A percentile compares a stretch with the other conserved stretches of the same genome.
Conservation (phyloP, 37 sponge, comb jelly and placozoan species). For the Beroe ovata region DNA sequence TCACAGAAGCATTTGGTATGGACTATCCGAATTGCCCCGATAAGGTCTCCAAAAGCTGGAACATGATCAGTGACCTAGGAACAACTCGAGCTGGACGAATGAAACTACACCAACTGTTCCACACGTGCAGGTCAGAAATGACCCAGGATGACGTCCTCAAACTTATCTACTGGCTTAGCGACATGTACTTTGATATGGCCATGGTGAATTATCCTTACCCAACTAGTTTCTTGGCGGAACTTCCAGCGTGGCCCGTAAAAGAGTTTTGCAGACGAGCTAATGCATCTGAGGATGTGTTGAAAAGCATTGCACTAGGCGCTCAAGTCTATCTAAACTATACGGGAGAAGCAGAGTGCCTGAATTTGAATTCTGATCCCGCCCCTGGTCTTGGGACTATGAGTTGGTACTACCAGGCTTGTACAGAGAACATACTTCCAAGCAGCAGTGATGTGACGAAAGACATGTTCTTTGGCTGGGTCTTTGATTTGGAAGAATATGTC, state of each 20-base stretch:
- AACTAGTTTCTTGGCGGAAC: slow-evolving; percentile 84
- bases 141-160: slow-evolving; percentile 68
- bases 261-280: slow-evolving; percentile 18
- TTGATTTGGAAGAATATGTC: background rate
- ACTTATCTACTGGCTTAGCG: slow-evolving; percentile 80
- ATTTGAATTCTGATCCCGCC: slow-evolving; percentile 41
- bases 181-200: slow-evolving; percentile 80
- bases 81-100: background rate
- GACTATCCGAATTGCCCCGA: background rate
- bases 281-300: slow-evolving; percentile 70
- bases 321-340: slow-evolving; percentile 85
- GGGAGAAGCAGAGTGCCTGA: background rate
- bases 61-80: slow-evolving; percentile 6
- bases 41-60: slow-evolving; percentile 1
- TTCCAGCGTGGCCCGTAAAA: slow-evolving; percentile 93
- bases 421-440: slow-evolving; percentile 95
- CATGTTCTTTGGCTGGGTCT: slow-evolving; percentile 72
- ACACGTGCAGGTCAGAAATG: background rate
- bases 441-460: slow-evolving; percentile 77
- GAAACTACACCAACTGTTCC: slow-evolving; percentile 12
- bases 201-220: slow-evolving; percentile 98
- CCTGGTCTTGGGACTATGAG: slow-evolving; percentile 23
- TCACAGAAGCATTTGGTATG: background rate
- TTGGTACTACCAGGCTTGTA: slow-evolving; percentile 76
- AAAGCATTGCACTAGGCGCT: slow-evolving; percentile 70